phyloP scores from a whole-genome alignment of 2,888 invertebrate genomes.

The Pocota personata region DNA sequence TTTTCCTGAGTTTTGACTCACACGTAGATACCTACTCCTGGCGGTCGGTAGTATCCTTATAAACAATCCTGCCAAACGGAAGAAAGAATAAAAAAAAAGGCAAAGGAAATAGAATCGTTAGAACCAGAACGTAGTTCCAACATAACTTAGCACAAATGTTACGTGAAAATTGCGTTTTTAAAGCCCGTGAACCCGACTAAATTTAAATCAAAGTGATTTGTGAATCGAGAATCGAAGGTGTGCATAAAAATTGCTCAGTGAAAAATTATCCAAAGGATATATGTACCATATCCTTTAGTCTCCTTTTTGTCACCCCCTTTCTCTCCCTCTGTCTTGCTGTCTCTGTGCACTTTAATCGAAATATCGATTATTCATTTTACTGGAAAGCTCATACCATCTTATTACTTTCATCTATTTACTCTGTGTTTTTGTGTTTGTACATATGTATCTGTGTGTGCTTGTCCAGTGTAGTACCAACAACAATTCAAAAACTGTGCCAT shows the following conservation, averaged over 20 bases:
- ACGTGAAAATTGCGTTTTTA: constrained; percentile 75
- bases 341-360: constrained; percentile 65
- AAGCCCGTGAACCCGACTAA: constrained; percentile 78
- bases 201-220: constrained; percentile 29
- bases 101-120: constrained; percentile 32
- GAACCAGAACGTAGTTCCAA: constrained; percentile 66
- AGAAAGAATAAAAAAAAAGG: constrained; percentile 34
- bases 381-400: constrained; percentile 62
- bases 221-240: constrained; percentile 45
- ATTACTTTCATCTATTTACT: constrained; percentile 53
- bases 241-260: constrained; percentile 35
- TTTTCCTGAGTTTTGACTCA: constrained; percentile 72
- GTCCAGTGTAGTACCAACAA: constrained; percentile 25
- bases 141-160: constrained; percentile 77
- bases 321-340: constrained; percentile 1
- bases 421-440: constrained; percentile 18
- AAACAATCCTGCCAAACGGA: constrained; percentile 60
- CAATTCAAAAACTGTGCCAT: constrained; percentile 45
- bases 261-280: constrained; percentile 56
- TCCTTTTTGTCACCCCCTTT: neutral
- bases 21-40: constrained; percentile 77
- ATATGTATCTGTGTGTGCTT: constrained; percentile 13
- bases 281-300: constrained; percentile 37
- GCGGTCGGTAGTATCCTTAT: constrained; percentile 74
- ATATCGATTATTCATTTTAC: constrained; percentile 70